phyloP scores from a whole-genome alignment of 2,888 invertebrate species.

The Pyrrhosoma nymphula region DNA sequence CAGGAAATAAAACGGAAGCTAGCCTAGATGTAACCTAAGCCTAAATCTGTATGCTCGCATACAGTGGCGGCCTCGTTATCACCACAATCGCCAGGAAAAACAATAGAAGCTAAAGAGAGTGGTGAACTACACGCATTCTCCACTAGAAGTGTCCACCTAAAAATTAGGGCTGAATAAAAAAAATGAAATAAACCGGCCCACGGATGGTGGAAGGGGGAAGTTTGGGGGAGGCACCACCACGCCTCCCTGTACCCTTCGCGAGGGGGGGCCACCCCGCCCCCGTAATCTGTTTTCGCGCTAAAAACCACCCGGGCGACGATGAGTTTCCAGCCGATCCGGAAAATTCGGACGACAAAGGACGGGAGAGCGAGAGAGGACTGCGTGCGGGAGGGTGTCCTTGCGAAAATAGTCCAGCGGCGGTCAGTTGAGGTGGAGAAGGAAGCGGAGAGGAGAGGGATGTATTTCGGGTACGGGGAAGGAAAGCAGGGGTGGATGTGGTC shows the following conservation, averaged over 20 bases:
- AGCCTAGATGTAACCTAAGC: too few species aligned
- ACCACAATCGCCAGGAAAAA: too few species aligned
- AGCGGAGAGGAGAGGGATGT: neutral
- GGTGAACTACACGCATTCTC: neutral
- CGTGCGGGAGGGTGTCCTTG: neutral
- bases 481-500: too few species aligned
- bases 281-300: neutral
- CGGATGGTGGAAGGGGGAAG: neutral
- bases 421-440: neutral
- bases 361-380: neutral
- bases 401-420: slow-evolving; percentile 10
- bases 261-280: neutral
- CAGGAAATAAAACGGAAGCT: too few species aligned
- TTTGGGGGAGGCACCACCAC: neutral
- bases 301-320: neutral
- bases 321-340: slow-evolving; percentile 34
- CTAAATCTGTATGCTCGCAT: too few species aligned
- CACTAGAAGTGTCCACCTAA: neutral
- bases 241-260: neutral
- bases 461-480: neutral
- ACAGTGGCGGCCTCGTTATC: too few species aligned
- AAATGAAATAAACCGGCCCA: neutral
- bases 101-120: neutral
- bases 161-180: neutral
- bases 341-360: slow-evolving; percentile 24